phyloP scores from a whole-genome alignment of 2,113 vertebrate species.

The Dryoscopus gambensis region DNA sequence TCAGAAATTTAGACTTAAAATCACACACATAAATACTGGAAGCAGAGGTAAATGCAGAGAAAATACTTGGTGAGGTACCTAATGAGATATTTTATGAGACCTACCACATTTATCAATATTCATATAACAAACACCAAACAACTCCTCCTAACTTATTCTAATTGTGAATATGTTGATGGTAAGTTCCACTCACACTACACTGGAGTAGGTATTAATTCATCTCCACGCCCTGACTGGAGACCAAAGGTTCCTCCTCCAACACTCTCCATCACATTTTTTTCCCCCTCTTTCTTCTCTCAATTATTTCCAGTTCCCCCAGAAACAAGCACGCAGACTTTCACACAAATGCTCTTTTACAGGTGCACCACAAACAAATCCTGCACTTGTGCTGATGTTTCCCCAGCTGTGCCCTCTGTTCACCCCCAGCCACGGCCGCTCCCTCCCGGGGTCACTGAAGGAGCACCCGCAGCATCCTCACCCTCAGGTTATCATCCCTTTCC shows the following conservation, averaged over 20 bases:
- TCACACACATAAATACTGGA: not conserved
- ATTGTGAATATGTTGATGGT: not conserved
- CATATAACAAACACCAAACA: not conserved
- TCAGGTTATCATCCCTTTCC: not conserved
- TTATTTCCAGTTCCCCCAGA: not conserved
- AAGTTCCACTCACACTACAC: not conserved
- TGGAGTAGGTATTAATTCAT: not conserved
- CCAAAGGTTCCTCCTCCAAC: not conserved
- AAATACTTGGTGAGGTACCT: not conserved
- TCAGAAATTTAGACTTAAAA: not conserved
- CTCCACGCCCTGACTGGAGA: not conserved
- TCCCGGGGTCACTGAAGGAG: not conserved
- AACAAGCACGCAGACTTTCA: not conserved
- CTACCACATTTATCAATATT: not conserved
- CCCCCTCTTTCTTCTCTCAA: not conserved
- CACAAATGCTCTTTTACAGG: not conserved
- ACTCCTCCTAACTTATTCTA: not conserved
- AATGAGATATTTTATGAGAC: not conserved
- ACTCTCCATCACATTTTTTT: not conserved
- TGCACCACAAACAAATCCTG: accelerated
- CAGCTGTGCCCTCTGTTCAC: accelerated
- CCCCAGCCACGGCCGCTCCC: not conserved
- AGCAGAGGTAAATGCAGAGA: not conserved
- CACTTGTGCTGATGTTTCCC: not conserved
- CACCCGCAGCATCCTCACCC: not conserved